Evolutionary conservation across 2,888 invertebrate genomes (phyloP), one percentile per base, ranked within the genome.

Genomic region (Muscina levida): DNA sequence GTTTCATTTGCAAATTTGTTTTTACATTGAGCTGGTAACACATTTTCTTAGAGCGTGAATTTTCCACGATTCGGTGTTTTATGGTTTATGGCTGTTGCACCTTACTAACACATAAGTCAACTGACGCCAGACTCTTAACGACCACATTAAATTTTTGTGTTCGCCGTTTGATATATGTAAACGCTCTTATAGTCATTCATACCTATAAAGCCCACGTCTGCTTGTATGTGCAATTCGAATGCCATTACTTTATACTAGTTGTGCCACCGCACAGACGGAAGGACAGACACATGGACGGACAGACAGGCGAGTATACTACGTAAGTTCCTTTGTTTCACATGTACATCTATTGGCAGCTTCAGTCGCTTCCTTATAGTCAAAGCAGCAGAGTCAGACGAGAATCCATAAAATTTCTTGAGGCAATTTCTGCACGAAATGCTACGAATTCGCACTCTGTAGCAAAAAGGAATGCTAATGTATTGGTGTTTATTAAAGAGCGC

Each of bases 31-130:
- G 31, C 31, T 31, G 31, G 31, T 5, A 31, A 39, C 62, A 51
- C 26, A 19, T 26, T 66, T 22, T 51, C 59, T 17, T 59, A 5
- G 39, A 62, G 62, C 62, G 22, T 22, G 42, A 39, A 17, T 62
- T 57, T 62, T 62, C 39, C 11, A 17, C 62, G 42, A 39, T 22
- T 22, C 62, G 62, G 62, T 39, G 17, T 62, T 62, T 62, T 42
- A 42, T 62, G 39, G 22, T 51, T 42, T 39, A 72, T 74, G 62
- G 74, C 81, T 81, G 74, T 77, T 81, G 81, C 77, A 81, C 81
- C 81, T 81, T 81, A 81, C 74, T 37, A 81, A 81, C 74, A 81
- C 77, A 81, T 81, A 81, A 77, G 72, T 74, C 74, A 81, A 81
- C 81, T 81, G 81, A 81, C 74, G 77, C 74, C 77, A 75, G 77